Evolutionary conservation across 2,113 vertebrate species (phyloP), one percentile per base, ranked within the genome.

Genomic region (Vombatus ursinus): DNA sequence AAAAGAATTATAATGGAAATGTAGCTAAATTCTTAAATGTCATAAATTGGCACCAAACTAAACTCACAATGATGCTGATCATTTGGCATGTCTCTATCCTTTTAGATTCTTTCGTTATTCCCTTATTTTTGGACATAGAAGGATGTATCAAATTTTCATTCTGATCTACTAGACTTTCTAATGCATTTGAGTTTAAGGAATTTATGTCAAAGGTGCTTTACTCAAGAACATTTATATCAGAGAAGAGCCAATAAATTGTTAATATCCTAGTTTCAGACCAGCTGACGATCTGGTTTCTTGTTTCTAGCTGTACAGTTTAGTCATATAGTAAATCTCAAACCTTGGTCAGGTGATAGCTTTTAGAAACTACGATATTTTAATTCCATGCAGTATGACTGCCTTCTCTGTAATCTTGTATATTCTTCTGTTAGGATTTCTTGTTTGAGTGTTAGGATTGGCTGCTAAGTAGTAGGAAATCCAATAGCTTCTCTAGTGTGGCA

Each of bases 401-500:
- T 91, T 93, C 5, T n/a, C 51, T 92, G 93, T 50, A 93, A 31
- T 91, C 19, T 14, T 93, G 84, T 93, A 1, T 57, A 61, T 92
- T 23, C 48, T 68, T 26, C 52, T 61, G 50, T 8, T 6, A 28
- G 16, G 52, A 14, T 91, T 93, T 53, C 31, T 96, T 52, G 49
- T 61, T n/a, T 94, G 93, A 49, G 6, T 94, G 61, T 94, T 92
- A 92, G 92, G 25, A 90, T 53, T 96, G 90, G 68, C 90, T 95
- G 1, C 96, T 97, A 96, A 98, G 95, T 96, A 96, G 91, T 95
- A 94, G 98, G 95, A 98, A 98, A 98, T 98, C 95, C 95, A 97
- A 54, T 95, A 92, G 52, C 91, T 92, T 95, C 93, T 92, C 94
- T 95, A 93, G 94, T 92, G 84, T 96, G 92, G 97, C 95, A 94